phyloP scores from a whole-genome alignment of 2,888 invertebrate species.

The Erebia epiphron region DNA sequence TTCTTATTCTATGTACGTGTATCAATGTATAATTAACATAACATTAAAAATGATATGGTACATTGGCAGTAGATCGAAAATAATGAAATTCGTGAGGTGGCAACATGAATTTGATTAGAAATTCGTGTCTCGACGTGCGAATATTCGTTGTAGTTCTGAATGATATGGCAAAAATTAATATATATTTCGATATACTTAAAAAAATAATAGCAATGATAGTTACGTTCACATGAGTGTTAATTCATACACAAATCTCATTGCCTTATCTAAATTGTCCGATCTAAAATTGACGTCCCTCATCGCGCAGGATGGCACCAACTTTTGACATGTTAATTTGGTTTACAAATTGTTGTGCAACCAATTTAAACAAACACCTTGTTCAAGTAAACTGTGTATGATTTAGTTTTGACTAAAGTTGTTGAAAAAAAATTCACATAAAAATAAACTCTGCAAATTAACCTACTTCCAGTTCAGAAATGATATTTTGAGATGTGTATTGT shows the following conservation, averaged over 20 bases:
- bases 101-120: slow-evolving; percentile 14
- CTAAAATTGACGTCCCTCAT: no score
- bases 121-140: slow-evolving; percentile 12
- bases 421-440: no score
- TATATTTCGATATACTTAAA: slow-evolving; percentile 3
- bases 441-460: not conserved
- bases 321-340: no score
- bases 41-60: slow-evolving; percentile 80
- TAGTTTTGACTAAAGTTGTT: not conserved
- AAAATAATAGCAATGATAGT: not conserved
- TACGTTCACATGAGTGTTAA: slow-evolving; percentile 13
- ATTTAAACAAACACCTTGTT: not conserved
- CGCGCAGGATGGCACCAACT: no score
- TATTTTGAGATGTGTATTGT: not conserved
- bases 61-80: slow-evolving; percentile 66
- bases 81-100: slow-evolving; percentile 45
- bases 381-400: not conserved
- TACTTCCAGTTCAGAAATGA: not conserved
- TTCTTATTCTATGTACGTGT: slow-evolving; percentile 62
- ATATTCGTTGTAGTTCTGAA: slow-evolving; percentile 35
- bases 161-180: no score
- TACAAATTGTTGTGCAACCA: no score
- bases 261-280: no score
- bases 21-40: slow-evolving; percentile 63
- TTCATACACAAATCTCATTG: not conserved